Base-by-base conservation (phyloP, 2,113 vertebrate genomes). In the Brienomyrus longianalis region DNA sequence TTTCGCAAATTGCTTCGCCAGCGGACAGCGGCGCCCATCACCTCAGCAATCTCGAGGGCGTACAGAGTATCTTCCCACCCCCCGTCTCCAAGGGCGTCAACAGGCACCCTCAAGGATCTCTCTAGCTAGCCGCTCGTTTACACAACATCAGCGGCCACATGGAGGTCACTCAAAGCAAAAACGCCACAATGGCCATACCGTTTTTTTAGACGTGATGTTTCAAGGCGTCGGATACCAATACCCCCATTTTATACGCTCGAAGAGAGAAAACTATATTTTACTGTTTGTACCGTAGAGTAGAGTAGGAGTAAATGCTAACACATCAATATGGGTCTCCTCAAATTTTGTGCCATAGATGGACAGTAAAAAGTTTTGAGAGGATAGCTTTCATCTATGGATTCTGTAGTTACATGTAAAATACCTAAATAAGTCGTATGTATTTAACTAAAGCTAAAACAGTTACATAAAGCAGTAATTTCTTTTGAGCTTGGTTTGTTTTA, bases 401-500 rank as follows among this genome's bases (percentile, higher is more conserved):
- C 85, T 87, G 13, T 87, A 21, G 59, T 35, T 80, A 87, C 62
- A 85, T 90, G 89, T 87, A 90, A 74, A 90, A 90, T 87, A 90
- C 74, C 83, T 43, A 48, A 90, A 59, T 86, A 87, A 74, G 83
- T 50, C 50, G 8, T 45, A 31, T 87, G 83, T 70, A 87, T 48
- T 86, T 70, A 70, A 70, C 47, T 47, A 45, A 70, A 9, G 54
- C 31, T 74, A n/a, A 74, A 86, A 31, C 59, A n/a, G 84, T 52
- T 70, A 87, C 15, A 54, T 21, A 43, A 56, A 87, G 54, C 86
- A 90, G 88, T 70, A 48, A 56, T 59, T 88, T 47, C 47, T 83
- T 56, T 87, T 59, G 89, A 39, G 88, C 88, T 91, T 90, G 88
- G 88, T n/a, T 27, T 89, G 62, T 87, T 91, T 91, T 89, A 47